Conservation (phyloP, 2,113 vertebrate genomes). For the Mormyrus iriodes region DNA sequence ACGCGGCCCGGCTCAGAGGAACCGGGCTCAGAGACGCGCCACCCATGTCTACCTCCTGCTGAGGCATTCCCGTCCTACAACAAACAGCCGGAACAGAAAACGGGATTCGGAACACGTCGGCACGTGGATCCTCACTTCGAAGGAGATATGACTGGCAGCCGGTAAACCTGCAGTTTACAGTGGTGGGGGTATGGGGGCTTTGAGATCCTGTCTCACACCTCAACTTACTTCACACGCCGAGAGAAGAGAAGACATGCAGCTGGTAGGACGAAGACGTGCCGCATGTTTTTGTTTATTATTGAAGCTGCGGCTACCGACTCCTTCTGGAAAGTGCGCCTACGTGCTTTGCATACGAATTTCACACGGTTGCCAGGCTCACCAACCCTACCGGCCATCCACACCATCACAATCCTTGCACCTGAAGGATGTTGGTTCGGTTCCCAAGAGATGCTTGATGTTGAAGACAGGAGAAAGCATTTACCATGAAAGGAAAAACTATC, state of each 20-base stretch:
- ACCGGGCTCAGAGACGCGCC: background rate
- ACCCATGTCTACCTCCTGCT: background rate
- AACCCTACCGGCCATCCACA: background rate
- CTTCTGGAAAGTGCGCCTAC: background rate
- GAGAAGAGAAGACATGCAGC: background rate
- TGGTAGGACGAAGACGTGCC: background rate
- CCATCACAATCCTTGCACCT: background rate
- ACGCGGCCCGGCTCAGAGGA: conserved; percentile 11
- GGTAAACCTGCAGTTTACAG: background rate
- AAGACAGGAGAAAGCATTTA: background rate
- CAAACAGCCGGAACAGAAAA: background rate
- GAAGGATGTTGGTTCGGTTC: background rate
- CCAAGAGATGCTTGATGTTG: background rate
- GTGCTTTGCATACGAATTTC: background rate
- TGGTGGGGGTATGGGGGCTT: background rate
- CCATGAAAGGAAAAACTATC: background rate
- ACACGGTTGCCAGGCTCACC: background rate
- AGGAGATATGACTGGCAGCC: background rate
- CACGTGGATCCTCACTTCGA: background rate
- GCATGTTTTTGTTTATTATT: background rate
- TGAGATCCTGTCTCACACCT: background rate
- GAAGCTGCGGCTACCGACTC: background rate
- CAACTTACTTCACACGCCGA: background rate
- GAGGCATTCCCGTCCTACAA: background rate
- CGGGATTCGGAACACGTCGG: background rate